Conservation (phyloP, 2,113 vertebrate species). For the Eleginops maclovinus region DNA sequence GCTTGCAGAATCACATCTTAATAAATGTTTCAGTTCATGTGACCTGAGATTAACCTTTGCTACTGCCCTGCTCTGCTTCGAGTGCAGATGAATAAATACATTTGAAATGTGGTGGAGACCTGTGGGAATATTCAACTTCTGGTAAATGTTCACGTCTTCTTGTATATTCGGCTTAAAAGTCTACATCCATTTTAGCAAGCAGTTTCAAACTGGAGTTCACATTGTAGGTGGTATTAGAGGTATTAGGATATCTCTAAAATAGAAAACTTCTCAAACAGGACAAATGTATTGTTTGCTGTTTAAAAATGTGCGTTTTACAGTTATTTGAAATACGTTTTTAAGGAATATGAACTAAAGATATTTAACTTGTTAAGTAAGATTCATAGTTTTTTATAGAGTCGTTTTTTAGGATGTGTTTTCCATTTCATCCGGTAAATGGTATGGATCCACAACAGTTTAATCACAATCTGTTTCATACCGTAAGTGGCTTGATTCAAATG, state of each 20-base stretch:
- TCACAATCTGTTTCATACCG: neutral
- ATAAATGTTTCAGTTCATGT: constrained; percentile 66
- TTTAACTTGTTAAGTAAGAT: too few species aligned
- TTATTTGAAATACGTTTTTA: neutral
- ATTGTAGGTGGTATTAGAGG: too few species aligned
- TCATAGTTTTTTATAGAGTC: neutral
- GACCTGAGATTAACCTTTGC: constrained; percentile 73
- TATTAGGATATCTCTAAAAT: neutral
- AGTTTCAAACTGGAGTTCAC: constrained; percentile 6
- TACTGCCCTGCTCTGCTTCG: constrained; percentile 30
- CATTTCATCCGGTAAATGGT: neutral
- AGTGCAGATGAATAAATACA: constrained; percentile 48
- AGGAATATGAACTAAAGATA: neutral
- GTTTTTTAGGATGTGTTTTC: neutral
- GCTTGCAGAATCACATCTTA: constrained; percentile 45
- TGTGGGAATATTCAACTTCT: constrained; percentile 44
- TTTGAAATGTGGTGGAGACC: constrained; percentile 50
- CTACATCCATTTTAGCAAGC: constrained; percentile 5
- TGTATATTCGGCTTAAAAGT: constrained; percentile 47
- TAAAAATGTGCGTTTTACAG: neutral
- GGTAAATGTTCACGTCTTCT: too few species aligned
- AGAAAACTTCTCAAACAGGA: neutral
- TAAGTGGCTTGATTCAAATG: neutral
- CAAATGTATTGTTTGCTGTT: neutral
- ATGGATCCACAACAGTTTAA: neutral